Base-by-base conservation (phyloP, 2,797 vertebrate genomes). In the Pangasius mekongensis region DNA sequence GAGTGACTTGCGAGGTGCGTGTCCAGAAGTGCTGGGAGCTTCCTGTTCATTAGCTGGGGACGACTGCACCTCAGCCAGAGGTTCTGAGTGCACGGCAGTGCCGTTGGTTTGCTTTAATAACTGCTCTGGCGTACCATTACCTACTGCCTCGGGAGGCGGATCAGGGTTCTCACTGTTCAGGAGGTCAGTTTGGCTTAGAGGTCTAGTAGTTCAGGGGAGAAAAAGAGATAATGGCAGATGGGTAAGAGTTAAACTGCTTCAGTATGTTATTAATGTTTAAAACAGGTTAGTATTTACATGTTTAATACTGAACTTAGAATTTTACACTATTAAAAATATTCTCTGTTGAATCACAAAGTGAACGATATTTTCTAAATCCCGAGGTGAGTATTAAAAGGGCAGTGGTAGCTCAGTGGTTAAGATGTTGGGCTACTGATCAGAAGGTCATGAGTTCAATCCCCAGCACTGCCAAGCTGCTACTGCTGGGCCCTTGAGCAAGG, bases 1-100 rank as follows among this genome's bases (percentile, higher is more conserved):
- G 4, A 93, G 94, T 0, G 93, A 92, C 90, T 92, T 93, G 73
- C 90, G 92, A 4, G 90, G 93, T 86, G 93, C 13, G 71, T 47
- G 89, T 85, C 39, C 87, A 71, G 89, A 92, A 67, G 88, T 87
- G 67, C 85, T 56, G 73, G 81, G 82, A n/a, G 73, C 73, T 22
- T 86, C 86, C 66, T 88, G 86, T 67, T 88, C 85, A 36, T 69
- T 86, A 33, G 3, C 73, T 52, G 77, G 54, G 5, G 84, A 39
- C 33, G 81, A 52, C 27, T 83, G 86, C 10, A 90, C 89, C 20
- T 83, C 60, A 66, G 80, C 30, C 64, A 49, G 11, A 60, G 64
- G 89, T 89, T 90, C 85, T 0, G 91, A 76, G 85, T 95, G 93
- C 89, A 93, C 73, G 43, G 88, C 87, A 13, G 94, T 92, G 43